Percentiles rank a stretch among this genome's conserved stretches.
phyloP scores from a whole-genome alignment of 1,140 invertebrate genomes.

The Drosophila sechellia region DNA sequence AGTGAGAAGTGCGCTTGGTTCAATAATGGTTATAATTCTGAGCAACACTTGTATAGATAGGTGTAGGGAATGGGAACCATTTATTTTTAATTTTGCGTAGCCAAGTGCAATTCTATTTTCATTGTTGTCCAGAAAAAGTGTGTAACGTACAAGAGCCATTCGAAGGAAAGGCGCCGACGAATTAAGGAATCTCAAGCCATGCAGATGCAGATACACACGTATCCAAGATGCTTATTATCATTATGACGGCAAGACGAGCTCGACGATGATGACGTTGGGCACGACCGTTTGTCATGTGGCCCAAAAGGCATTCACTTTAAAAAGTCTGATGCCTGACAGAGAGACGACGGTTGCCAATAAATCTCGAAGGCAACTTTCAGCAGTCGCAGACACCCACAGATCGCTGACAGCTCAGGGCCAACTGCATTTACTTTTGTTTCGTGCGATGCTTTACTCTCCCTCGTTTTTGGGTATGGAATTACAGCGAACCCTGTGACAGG shows the following conservation, averaged over 20 bases:
- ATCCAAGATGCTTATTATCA: slow-evolving; percentile 30
- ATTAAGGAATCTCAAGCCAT: slow-evolving; percentile 11
- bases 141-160: slow-evolving; percentile 3
- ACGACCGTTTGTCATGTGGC: slow-evolving; percentile 68
- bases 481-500: slow-evolving; percentile 56
- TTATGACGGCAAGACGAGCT: slow-evolving; percentile 30
- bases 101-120: background rate
- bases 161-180: background rate
- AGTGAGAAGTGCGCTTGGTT: too few relatives aligned
- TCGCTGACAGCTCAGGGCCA: slow-evolving; percentile 78
- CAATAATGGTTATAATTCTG: too few relatives aligned
- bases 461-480: slow-evolving; percentile 73
- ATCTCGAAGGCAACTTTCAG: slow-evolving; percentile 76
- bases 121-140: background rate
- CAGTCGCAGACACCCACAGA: slow-evolving; percentile 52
- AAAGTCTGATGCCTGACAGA: slow-evolving; percentile 62
- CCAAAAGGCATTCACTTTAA: slow-evolving; percentile 77
- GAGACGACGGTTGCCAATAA: slow-evolving; percentile 74
- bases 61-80: background rate
- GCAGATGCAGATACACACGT: slow-evolving; percentile 33
- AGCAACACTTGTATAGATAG: too few relatives aligned
- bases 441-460: slow-evolving; percentile 28
- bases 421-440: slow-evolving; percentile 79
- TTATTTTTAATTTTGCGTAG: background rate
- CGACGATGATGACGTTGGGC: slow-evolving; percentile 44